Base-by-base conservation (phyloP, 2,888 invertebrate genomes). In the Pogonocherus hispidulus region DNA sequence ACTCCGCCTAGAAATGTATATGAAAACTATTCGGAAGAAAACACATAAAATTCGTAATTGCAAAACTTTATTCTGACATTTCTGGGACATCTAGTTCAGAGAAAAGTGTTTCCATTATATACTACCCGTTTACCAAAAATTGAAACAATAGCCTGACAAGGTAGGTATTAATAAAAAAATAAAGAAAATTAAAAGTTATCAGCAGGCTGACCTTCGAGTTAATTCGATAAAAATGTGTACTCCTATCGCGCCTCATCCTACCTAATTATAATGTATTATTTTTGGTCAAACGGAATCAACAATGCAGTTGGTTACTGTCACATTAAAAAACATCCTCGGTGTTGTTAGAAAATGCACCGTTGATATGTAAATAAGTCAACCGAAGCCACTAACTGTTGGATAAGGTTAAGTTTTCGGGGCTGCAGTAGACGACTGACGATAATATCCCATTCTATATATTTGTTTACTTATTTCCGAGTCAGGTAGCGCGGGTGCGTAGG, bases 171-270 rank as follows among this genome's bases (percentile, higher is more conserved):
- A n/a, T n/a, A n/a, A n/a, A n/a, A 41, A 41, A 14, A n/a, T 41
- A 41, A 41, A 41, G n/a, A 14, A 9, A 32, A 14, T 41, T 5
- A 41, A 41, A 16, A 5, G 16, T 47, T 20, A 59, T 59, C 59
- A 32, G 18, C 19, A 11, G n/a, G 27, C 32, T 47, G 59, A 23
- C 47, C 47, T 59, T 59, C 47, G 32, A 59, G 18, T 27, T 46
- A 27, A 59, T 9, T 46, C 27, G 46, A 47, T 59, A 59, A 32
- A 59, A 47, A 47, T 47, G 18, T 59, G 27, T 46, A 59, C n/a
- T 22, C 3, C 27, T 59, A 47, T 59, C 44, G 5, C 18, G 6
- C 18, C 32, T 11, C 32, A 35, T 32, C 32, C 11, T 41, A n/a
- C 14, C 14, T 41, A 14, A 14, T 16, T 41, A 3, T 2, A 14